phyloP scores from a whole-genome alignment of 2,797 vertebrate genomes.

The Thripadectes ignobilis region DNA sequence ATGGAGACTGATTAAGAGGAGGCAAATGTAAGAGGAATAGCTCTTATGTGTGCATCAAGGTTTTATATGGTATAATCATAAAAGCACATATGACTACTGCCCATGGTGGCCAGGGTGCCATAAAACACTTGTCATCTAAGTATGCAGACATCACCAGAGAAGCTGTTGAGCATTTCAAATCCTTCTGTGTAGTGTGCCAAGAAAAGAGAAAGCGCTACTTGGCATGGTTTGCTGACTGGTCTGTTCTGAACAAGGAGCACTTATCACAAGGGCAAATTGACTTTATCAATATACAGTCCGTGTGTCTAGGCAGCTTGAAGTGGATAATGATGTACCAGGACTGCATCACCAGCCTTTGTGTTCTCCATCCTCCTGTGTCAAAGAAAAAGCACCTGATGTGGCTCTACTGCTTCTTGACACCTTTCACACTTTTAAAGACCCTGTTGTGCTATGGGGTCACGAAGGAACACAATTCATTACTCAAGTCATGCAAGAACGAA shows the following conservation, averaged over 20 bases:
- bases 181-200: background rate
- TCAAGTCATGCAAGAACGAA: background rate
- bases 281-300: background rate
- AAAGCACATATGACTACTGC: background rate
- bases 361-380: background rate
- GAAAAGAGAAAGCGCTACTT: background rate
- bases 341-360: background rate
- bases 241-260: background rate
- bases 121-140: background rate
- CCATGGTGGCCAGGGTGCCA: accelerated
- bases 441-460: background rate
- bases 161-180: background rate
- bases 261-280: background rate
- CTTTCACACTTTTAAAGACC: background rate
- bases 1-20: background rate
- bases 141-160: background rate
- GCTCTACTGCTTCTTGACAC: background rate
- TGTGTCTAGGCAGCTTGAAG: background rate
- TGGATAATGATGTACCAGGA: background rate
- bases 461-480: background rate
- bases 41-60: accelerated
- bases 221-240: background rate
- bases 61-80: background rate
- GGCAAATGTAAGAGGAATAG: background rate
- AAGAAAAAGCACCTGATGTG: background rate